These are phyloP conservation scores for Cheilosia soror DNA, from an alignment of 2,888 invertebrate genomes.

Conservation along the genomic window DNA sequence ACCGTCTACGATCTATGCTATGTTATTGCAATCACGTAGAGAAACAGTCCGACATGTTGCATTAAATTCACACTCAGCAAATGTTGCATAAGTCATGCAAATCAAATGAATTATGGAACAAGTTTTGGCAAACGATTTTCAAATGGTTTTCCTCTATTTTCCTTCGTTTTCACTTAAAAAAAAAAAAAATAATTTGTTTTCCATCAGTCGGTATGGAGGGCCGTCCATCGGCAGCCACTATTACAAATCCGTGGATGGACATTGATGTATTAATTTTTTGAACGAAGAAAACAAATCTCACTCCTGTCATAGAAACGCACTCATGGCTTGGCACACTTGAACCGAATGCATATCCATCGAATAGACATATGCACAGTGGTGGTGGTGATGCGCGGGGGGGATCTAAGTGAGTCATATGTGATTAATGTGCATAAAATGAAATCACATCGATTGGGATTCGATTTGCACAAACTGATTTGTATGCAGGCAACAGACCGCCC, in stretches of 20 bases:
- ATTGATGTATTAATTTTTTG: slow-evolving; percentile 20
- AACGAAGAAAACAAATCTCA: slow-evolving; percentile 8
- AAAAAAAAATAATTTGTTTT: slow-evolving; percentile 9
- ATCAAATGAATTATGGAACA: slow-evolving; percentile 25
- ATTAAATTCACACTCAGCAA: slow-evolving; percentile 20
- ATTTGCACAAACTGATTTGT: slow-evolving; percentile 12
- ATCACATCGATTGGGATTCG: slow-evolving; percentile 19
- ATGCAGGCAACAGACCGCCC: slow-evolving; percentile 15
- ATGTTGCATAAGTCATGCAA: slow-evolving; percentile 30
- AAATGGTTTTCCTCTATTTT: neutral
- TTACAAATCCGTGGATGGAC: slow-evolving; percentile 18
- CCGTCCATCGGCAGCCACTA: neutral
- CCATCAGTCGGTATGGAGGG: neutral
- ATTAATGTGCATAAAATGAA: slow-evolving; percentile 9
- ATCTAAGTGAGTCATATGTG: slow-evolving; percentile 13
- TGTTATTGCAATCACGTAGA: slow-evolving; percentile 25
- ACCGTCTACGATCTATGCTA: neutral
- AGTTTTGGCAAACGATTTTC: slow-evolving; percentile 26
- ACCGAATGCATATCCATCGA: neutral
- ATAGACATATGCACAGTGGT: neutral
- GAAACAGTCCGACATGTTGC: slow-evolving; percentile 24
- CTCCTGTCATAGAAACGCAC: slow-evolving; percentile 6
- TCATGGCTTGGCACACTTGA: slow-evolving; percentile 1
- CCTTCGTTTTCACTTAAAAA: neutral
- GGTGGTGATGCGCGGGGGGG: neutral